These are phyloP conservation scores for Umimayanthus chanpuru DNA, from an alignment of 92 coral and sea anemone species.

Conservation along the genomic window DNA sequence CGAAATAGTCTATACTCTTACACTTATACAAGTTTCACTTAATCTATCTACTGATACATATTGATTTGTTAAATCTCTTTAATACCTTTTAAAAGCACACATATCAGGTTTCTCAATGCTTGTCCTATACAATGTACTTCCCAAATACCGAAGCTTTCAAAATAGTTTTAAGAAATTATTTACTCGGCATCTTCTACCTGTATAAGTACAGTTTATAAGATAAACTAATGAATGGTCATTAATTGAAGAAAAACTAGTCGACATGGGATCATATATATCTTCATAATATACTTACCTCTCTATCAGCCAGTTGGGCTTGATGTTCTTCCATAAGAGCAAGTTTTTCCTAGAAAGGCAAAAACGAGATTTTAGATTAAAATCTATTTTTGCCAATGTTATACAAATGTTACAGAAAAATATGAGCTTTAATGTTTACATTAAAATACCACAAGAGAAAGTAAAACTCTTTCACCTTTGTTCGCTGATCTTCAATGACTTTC, in stretches of 20 bases:
- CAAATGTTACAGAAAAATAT: not conserved
- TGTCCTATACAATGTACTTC: not conserved
- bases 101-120: not conserved
- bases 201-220: not conserved
- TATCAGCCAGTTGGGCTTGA: conserved; percentile 68
- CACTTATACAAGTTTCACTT: too few relatives aligned
- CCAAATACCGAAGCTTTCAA: too few relatives aligned
- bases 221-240: not conserved
- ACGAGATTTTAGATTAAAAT: not conserved
- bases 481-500: conserved; percentile 79
- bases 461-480: conserved; percentile 70
- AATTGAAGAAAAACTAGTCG: not conserved
- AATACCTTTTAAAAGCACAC: not conserved
- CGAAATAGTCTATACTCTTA: too few relatives aligned
- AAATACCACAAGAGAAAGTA: not conserved
- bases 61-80: not conserved
- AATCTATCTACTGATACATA: too few relatives aligned
- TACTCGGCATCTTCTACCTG: too few relatives aligned
- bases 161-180: too few relatives aligned
- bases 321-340: conserved; percentile 85
- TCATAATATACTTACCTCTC: conserved; percentile 57
- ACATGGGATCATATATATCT: not conserved
- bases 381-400: not conserved
- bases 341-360: conserved; percentile 67
- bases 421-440: not conserved